Base-by-base conservation (phyloP, 92 coral and sea anemone species). In the Epizoanthus illoricatus region DNA sequence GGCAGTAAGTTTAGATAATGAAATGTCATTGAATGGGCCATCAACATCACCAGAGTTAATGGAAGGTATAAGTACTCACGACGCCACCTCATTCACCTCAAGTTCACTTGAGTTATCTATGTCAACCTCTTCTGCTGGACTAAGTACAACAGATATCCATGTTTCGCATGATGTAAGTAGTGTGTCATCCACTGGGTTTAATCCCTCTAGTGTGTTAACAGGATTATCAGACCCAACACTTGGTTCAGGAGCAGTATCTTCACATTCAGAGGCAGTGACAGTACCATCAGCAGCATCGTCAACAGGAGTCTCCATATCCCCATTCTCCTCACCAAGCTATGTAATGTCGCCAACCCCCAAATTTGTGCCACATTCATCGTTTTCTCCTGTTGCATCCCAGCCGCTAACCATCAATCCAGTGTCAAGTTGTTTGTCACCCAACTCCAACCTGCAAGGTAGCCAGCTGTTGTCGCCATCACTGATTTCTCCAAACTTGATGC, bases 381-480 rank as follows among this genome's bases (percentile, higher is more conserved):
- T 88, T 23, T 93, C 97, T 15, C 92, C 97, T 23, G 84, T 75
- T 80, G 40, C 92, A 42, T 80, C 92, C 57, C 99, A 97, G 55
- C 99, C 98, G 6, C 85, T 97, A 74, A 88, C 93, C 47, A 92
- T 97, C 66, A 97, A 89, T 81, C 90, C 97, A 5, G 80, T 80
- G 9, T 73, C 83, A 6, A 81, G 88, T 81, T 91, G 92, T 84
- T 76, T 92, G 83, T 93, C 98, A 5, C 94, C 94, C 21, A 91
- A 83, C 65, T 81, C 89, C 58, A 90, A 89, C 54, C 91, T 88
- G 41, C 91, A 84, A 84, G 91, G 86, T 67, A 75, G 86, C 79
- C 97, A 90, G 56, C 89, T 94, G 6, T 82, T 94, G 41, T 86
- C 94, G 65, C 94, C 99, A 5, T 94, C 98, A 36, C 75, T 95